Percentiles rank a stretch among this genome's conserved stretches.
Conservation (phyloP, 1,140 invertebrate species). For the Helicoverpa armigera region DNA sequence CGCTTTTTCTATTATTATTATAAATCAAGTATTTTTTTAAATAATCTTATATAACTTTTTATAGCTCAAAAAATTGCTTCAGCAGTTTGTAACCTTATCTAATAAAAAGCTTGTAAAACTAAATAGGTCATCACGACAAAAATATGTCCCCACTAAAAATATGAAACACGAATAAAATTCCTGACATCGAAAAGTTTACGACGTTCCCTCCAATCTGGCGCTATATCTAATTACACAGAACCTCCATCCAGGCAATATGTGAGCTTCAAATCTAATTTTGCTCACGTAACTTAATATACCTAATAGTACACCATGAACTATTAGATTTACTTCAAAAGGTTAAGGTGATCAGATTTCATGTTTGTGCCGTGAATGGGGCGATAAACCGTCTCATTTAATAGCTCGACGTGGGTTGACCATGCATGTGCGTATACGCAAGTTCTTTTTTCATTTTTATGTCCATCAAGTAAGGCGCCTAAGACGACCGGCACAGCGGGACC, state of each 20-base stretch:
- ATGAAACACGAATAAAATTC: constrained; percentile 26
- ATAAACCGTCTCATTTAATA: constrained; percentile 81
- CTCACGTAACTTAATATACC: constrained; percentile 56
- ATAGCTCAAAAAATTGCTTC: too few relatives aligned
- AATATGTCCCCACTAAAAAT: constrained; percentile 14
- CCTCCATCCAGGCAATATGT: constrained; percentile 32
- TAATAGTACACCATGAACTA: constrained; percentile 49
- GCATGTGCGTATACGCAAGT: constrained; percentile 60
- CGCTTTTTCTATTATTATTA: too few relatives aligned
- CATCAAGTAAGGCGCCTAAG: constrained; percentile 76
- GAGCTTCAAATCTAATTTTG: constrained; percentile 53
- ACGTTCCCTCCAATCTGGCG: constrained; percentile 6
- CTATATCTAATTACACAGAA: constrained; percentile 37
- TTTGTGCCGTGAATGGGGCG: constrained; percentile 75
- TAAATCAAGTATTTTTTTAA: too few relatives aligned
- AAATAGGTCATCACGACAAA: too few relatives aligned
- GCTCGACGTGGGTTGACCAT: constrained; percentile 68
- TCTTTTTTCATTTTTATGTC: constrained; percentile 75
- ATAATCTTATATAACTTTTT: too few relatives aligned
- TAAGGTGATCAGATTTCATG: constrained; percentile 65
- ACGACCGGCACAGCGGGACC: constrained; percentile 69
- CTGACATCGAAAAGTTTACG: constrained; percentile 38
- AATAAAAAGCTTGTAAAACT: too few relatives aligned
- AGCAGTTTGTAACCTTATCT: too few relatives aligned
- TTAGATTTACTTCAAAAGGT: constrained; percentile 66